Evolutionary conservation across 2,113 vertebrate genomes (phyloP).

Genomic region (Neogale vison): DNA sequence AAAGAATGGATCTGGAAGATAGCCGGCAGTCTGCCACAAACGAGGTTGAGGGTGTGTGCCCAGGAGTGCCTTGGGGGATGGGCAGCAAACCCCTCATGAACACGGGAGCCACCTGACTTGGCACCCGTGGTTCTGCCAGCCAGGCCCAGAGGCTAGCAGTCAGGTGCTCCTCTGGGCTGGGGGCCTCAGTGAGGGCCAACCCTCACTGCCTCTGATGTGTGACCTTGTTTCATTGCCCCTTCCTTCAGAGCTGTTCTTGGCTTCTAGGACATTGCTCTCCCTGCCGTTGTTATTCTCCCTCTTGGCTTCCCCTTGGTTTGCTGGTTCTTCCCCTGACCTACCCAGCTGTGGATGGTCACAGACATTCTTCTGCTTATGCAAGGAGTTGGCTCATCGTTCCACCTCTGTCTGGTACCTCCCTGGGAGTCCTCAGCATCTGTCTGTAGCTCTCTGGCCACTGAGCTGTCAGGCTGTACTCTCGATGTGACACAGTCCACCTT

Average conservation of each 20-base stretch:
- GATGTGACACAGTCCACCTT: background rate
- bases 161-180: background rate
- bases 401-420: background rate
- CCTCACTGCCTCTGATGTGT: accelerated
- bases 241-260: background rate
- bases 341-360: background rate
- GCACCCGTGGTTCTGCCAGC: background rate
- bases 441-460: background rate
- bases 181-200: background rate
- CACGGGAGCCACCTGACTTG: background rate
- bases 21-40: background rate
- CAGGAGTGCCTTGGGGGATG: background rate
- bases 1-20: background rate
- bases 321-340: background rate
- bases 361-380: background rate
- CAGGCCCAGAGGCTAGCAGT: background rate
- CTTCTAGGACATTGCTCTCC: background rate
- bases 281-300: background rate
- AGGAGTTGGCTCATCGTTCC: background rate
- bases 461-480: background rate
- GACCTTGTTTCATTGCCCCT: background rate
- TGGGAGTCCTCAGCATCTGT: background rate
- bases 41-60: background rate
- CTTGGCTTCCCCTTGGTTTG: background rate
- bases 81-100: background rate